Base-by-base conservation (phyloP, 2,797 vertebrate genomes). In the Sylvia borin region DNA sequence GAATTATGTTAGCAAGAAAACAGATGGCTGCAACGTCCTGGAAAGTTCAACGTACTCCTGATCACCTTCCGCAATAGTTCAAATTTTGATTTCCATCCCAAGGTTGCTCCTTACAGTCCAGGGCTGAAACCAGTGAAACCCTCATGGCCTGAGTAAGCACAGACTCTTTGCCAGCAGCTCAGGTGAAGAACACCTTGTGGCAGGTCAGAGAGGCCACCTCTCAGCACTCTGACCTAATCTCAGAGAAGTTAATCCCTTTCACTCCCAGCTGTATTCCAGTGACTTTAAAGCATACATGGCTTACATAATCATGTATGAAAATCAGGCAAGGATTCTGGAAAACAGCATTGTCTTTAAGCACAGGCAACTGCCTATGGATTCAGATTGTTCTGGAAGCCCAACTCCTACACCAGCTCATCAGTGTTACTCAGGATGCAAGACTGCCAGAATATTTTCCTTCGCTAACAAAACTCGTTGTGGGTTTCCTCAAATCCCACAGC, bases 141-240 rank as follows among this genome's bases (percentile, higher is more conserved):
- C 48, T 40, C 1, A 0, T 4, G 48, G n/a, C 2, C 21, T 3
- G 1, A 60, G 40, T 2, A 60, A 62, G 57, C 45, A 21, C 42
- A 42, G 54, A 21, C 15, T 2, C 29, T 12, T 25, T 4, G 5
- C n/a, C 82, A 45, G 2, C 11, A 77, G 55, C 53, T 67, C 36
- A 10, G 40, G 36, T 4, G 16, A 36, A 29, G 62, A 58, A 9
- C 0, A 0, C 8, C 13, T 34, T 2, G 0, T 0, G 19, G 57
- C 26, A 65, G 54, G 45, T n/a, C 47, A 38, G 1, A 2, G 7
- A 36, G 2, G 3, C 0, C 0, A 9, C n/a, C 15, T 70, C 61
- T 20, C 62, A 53, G 26, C n/a, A 7, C 47, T 16, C 38, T 5
- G 19, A 72, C 19, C 45, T 26, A 24, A 36, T 3, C 47, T 21